phyloP scores from a whole-genome alignment of 2,113 vertebrate genomes.

The Micronycteris hirsuta region DNA sequence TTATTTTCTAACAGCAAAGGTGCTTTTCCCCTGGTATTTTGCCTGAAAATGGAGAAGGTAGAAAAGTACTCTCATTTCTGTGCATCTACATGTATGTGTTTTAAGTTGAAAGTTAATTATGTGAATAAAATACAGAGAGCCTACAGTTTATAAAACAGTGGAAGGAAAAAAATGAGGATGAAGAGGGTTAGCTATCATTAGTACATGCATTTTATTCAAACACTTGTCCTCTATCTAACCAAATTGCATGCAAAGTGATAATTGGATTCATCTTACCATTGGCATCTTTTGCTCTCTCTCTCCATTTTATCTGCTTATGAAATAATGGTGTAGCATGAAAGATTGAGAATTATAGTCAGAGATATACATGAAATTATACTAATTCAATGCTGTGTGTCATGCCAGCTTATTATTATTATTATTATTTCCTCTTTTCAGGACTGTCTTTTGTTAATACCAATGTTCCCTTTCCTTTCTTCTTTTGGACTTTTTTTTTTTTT shows the following conservation, averaged over 20 bases:
- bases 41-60: background rate
- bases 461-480: background rate
- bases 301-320: background rate
- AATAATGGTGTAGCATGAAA: background rate
- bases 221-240: background rate
- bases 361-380: background rate
- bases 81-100: background rate
- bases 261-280: background rate
- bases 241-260: background rate
- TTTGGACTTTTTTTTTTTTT: background rate
- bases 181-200: background rate
- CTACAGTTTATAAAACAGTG: background rate
- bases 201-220: background rate
- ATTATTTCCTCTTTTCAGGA: background rate
- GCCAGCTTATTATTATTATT: background rate
- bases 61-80: background rate
- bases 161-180: background rate
- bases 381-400: background rate
- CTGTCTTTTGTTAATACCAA: background rate
- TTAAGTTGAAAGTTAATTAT: slow-evolving; percentile 32
- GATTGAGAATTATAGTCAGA: background rate
- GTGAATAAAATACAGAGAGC: slow-evolving; percentile 8
- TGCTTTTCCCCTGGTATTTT: background rate
- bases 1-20: slow-evolving; percentile 16
- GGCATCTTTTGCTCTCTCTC: background rate